phyloP scores from a whole-genome alignment of 1,140 invertebrate species.

The Mactra quadrangularis region DNA sequence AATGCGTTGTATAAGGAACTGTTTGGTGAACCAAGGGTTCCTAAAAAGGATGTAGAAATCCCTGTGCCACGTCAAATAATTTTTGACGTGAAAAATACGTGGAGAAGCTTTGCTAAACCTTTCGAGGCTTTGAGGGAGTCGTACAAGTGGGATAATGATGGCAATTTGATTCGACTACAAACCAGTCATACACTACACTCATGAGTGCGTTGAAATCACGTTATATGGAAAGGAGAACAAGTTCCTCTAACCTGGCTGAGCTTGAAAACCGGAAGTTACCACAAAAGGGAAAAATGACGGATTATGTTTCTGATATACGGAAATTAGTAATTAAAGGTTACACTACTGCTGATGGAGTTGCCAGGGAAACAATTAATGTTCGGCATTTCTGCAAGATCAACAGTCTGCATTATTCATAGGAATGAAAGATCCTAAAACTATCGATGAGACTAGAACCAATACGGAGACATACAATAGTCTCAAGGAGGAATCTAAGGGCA shows the following conservation, averaged over 20 bases:
- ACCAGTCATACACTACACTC: constrained; percentile 18
- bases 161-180: constrained; percentile 1
- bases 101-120: constrained; percentile 26
- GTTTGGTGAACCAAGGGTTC: not conserved
- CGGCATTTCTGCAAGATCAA: constrained; percentile 9
- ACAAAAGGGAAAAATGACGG: constrained; percentile 23
- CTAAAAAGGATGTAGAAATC: not conserved
- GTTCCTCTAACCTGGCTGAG: constrained; percentile 33
- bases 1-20: not conserved
- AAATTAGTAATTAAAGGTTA: constrained; percentile 34
- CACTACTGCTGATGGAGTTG: constrained; percentile 5
- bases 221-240: constrained; percentile 1
- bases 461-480: constrained; percentile 18
- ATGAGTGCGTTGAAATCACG: not conserved
- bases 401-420: constrained; percentile 18
- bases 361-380: constrained; percentile 32
- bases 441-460: constrained; percentile 16
- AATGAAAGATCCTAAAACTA: constrained; percentile 34
- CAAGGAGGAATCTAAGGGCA: constrained; percentile 11
- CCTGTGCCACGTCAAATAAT: constrained; percentile 13
- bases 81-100: constrained; percentile 13
- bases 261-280: constrained; percentile 10
- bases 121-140: constrained; percentile 21
- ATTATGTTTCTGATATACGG: constrained; percentile 26
- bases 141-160: constrained; percentile 24